Evolutionary conservation across 1,140 invertebrate genomes (phyloP), one percentile per base, ranked within the genome.

Genomic region (Oryzaephilus surinamensis): DNA sequence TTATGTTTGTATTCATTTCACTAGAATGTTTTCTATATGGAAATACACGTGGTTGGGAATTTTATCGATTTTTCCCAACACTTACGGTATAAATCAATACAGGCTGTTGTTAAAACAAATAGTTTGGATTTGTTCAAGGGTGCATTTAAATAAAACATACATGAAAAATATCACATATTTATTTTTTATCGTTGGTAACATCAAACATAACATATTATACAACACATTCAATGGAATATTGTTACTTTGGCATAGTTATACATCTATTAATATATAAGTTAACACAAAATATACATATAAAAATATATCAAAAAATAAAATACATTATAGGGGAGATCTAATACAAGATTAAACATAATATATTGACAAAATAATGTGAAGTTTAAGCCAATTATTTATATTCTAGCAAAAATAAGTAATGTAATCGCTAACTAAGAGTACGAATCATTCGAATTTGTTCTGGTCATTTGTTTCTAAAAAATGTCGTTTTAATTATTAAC

Each of bases 31-130:
- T 15, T 18, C 1, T 15, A 37, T 6, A 6, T 27, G 23, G 14
- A 36, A 36, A 38, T 21, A 37, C n/a, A 10, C 19, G 19, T 35
- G 47, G 47, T 50, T 54, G 48, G 41, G 40, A 49, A 50, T 32
- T 29, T 23, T 37, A 51, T 51, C 34, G 49, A 51, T 51, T 48
- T 26, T 43, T 38, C 18, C 17, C n/a, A n/a, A n/a, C n/a, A n/a
- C n/a, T n/a, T n/a, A n/a, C n/a, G n/a, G 34, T 45, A 35, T 38
- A 38, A 48, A 38, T 42, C 45, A 51, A 51, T 43, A 47, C 10
- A 44, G 13, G 21, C n/a, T 15, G 20, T n/a, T n/a, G 15, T 11
- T 32, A 39, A 30, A 41, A 50, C 43, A 41, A 44, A 50, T 43
- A 50, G 18, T 13, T 12, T 19, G 6, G 13, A 12, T 23, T n/a